phyloP scores from a whole-genome alignment of 2,888 invertebrate species.

The Euzophera pinguis region DNA sequence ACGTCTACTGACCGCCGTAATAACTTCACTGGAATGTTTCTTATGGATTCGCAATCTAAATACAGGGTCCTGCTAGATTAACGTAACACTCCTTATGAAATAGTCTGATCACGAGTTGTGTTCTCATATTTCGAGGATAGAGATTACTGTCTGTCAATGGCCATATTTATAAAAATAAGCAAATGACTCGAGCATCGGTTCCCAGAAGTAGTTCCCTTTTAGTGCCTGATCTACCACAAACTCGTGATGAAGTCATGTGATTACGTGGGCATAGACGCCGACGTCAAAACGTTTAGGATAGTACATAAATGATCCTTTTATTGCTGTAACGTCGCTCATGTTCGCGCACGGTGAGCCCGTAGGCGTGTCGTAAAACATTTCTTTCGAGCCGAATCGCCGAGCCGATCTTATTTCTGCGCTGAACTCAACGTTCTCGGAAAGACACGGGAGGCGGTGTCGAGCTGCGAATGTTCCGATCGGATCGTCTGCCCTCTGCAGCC shows the following conservation, averaged over 20 bases:
- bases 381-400: slow-evolving; percentile 38
- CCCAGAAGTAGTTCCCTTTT: slow-evolving; percentile 22
- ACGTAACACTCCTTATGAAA: slow-evolving; percentile 1
- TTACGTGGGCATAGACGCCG: slow-evolving; percentile 41
- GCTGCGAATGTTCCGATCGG: slow-evolving; percentile 13
- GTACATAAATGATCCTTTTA: slow-evolving; percentile 52
- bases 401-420: slow-evolving; percentile 51
- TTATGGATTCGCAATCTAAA: slow-evolving; percentile 26
- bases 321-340: slow-evolving; percentile 46
- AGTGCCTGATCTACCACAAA: slow-evolving; percentile 51
- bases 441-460: slow-evolving; percentile 28
- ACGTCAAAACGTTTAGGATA: slow-evolving; percentile 41
- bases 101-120: background rate
- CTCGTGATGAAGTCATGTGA: slow-evolving; percentile 47
- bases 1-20: slow-evolving; percentile 52
- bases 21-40: slow-evolving; percentile 32
- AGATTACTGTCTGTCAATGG: background rate
- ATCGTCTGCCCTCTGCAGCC: slow-evolving; percentile 21
- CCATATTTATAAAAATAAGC: background rate
- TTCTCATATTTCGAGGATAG: background rate
- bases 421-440: slow-evolving; percentile 50
- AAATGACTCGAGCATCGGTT: slow-evolving; percentile 12
- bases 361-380: slow-evolving; percentile 63
- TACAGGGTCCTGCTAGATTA: slow-evolving; percentile 16
- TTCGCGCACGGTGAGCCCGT: slow-evolving; percentile 35